phyloP scores from a whole-genome alignment of 1,140 invertebrate species.

The Bombus confusus region DNA sequence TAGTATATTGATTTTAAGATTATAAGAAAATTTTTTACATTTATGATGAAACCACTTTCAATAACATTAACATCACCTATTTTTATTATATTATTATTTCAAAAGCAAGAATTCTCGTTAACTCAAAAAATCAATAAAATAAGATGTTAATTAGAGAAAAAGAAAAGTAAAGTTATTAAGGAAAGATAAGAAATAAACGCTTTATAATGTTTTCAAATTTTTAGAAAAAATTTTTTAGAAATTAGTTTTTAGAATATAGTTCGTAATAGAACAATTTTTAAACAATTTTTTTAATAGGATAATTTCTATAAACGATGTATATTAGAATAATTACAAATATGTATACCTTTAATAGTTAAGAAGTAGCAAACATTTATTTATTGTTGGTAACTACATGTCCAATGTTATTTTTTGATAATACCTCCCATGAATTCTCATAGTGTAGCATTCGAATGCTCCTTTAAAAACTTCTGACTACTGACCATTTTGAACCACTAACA shows the following conservation, averaged over 20 bases:
- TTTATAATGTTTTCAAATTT: too few species aligned
- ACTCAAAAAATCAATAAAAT: background rate
- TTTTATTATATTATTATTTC: background rate
- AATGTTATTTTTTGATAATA: background rate
- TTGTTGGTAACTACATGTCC: background rate
- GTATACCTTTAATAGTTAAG: background rate
- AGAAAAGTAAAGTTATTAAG: background rate
- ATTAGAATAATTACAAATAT: background rate
- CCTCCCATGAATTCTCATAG: background rate
- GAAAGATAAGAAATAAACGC: too few species aligned
- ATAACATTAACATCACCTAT: background rate
- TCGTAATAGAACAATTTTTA: background rate
- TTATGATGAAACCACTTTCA: background rate
- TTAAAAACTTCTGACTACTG: background rate
- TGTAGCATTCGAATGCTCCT: background rate
- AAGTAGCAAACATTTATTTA: background rate
- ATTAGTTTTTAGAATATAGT: too few species aligned
- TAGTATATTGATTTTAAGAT: background rate
- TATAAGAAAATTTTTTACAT: background rate
- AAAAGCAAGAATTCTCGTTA: background rate
- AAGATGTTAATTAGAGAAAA: background rate
- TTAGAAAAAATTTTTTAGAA: too few species aligned
- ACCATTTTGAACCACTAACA: background rate
- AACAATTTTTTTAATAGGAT: background rate
- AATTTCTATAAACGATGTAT: background rate